A percentile compares a stretch with the other conserved stretches of the same genome.
These are phyloP conservation scores for Trichonephila inaurata DNA, from an alignment of 1,140 invertebrate species.

Conservation along the genomic window DNA sequence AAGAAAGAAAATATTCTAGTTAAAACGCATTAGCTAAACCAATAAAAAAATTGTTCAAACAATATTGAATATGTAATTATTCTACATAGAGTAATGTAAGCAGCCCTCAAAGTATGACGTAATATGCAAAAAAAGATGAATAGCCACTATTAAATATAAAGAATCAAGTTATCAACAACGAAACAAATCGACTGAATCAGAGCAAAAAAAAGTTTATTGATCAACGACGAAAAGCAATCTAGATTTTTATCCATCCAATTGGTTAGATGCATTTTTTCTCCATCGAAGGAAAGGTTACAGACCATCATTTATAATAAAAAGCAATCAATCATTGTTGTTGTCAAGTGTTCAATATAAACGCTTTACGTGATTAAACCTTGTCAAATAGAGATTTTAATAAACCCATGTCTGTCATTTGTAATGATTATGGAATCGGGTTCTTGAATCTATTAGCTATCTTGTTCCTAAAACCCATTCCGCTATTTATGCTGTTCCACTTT, in stretches of 20 bases:
- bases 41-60: too few relatives aligned
- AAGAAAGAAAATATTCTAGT: too few relatives aligned
- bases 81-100: too few relatives aligned
- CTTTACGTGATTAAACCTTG: conserved; percentile 25
- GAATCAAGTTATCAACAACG: conserved; percentile 14
- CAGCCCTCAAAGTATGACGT: not conserved
- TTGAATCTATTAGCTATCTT: conserved; percentile 4
- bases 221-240: conserved; percentile 5
- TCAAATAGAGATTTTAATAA: conserved; percentile 28
- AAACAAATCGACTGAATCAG: conserved; percentile 11
- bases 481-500: not conserved
- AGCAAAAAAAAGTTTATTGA: not conserved
- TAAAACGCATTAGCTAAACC: too few relatives aligned
- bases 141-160: not conserved
- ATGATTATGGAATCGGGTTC: conserved; percentile 16
- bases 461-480: not conserved
- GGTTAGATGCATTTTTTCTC: not conserved
- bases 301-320: conserved; percentile 28
- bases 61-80: too few relatives aligned
- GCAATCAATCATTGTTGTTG: conserved; percentile 25
- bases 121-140: not conserved
- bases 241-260: conserved; percentile 14
- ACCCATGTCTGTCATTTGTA: conserved; percentile 5
- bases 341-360: conserved; percentile 27
- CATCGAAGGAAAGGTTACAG: not conserved